Conservation (phyloP, 2,888 invertebrate species). For the Sphaerophoria taeniata region DNA sequence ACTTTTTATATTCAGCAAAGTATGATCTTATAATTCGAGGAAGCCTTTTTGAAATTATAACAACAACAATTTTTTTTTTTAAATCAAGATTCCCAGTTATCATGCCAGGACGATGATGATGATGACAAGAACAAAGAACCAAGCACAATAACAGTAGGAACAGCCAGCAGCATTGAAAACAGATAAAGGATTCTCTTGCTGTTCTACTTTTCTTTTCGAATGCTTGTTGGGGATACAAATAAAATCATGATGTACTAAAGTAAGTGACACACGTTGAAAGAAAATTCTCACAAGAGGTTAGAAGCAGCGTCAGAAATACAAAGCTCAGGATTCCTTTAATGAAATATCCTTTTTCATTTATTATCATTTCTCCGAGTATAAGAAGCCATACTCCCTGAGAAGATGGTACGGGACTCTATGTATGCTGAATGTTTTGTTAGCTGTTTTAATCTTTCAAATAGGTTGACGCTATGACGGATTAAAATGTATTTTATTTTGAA, state of each 20-base stretch:
- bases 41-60: constrained; percentile 17
- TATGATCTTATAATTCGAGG: constrained; percentile 48
- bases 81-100: not conserved
- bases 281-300: constrained; percentile 51
- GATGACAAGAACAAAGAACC: not conserved
- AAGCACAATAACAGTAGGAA: constrained; percentile 40
- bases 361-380: not conserved
- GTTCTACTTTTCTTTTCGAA: constrained; percentile 23
- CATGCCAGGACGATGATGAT: not conserved
- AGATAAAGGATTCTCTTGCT: constrained; percentile 45
- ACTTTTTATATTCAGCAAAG: constrained; percentile 26
- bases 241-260: not conserved
- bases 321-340: not conserved
- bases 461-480: constrained; percentile 38
- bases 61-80: not conserved
- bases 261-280: constrained; percentile 50
- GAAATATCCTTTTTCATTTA: constrained; percentile 55
- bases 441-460: constrained; percentile 66
- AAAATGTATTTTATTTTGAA: constrained; percentile 33
- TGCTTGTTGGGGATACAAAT: constrained; percentile 14
- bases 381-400: too few relatives aligned
- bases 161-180: constrained; percentile 39
- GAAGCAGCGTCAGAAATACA: constrained; percentile 26
- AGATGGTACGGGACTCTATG: not conserved
- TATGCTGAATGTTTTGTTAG: constrained; percentile 45